Base-by-base conservation (phyloP, 2,797 vertebrate genomes). In the Cirrhinus molitorella region DNA sequence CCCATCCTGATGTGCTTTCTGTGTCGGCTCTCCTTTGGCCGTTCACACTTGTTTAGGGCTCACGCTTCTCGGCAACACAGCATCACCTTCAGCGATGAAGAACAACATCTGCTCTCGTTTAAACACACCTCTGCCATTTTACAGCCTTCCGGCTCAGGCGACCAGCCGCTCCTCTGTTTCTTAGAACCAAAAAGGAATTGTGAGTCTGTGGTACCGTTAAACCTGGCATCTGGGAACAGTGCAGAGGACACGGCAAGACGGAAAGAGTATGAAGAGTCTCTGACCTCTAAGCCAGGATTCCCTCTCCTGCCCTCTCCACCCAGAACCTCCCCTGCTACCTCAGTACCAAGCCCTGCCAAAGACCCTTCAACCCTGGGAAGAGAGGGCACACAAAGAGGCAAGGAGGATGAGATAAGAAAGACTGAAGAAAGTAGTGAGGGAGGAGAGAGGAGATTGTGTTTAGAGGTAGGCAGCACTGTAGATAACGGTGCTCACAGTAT, bases 171-270 rank as follows among this genome's bases (percentile, higher is more conserved):
- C 91, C 93, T 97, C 89, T 96, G 96, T 93, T 97, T 97, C 94
- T 92, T 97, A 95, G 96, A 97, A 97, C 96, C 96, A 96, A 97
- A 97, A 96, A 96, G 82, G 94, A 96, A 95, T 95, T 95, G 91
- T 91, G 85, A 81, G 74, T 94, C 94, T 93, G 95, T 93, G 90
- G 94, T 95, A 90, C 93, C 96, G 91, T 94, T 95, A 76, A 78
- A 94, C 91, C 93, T 95, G 93, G 95, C 95, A 94, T 93, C 95
- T 84, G 95, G 94, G 92, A 95, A 95, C 91, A 95, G 94, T 92
- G 95, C 95, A 93, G 96, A 95, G 80, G 95, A 95, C 87, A 96
- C 96, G 90, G 96, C 95, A 90, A 96, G 95, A 91, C 95, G 95
- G 71, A 87, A 86, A 66, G 84, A 86, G 37, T 83, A 61, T 16